Percentiles rank a stretch among this genome's conserved stretches.
Conservation (phyloP, 1,140 invertebrate genomes). For the Dufourea novaeangliae region DNA sequence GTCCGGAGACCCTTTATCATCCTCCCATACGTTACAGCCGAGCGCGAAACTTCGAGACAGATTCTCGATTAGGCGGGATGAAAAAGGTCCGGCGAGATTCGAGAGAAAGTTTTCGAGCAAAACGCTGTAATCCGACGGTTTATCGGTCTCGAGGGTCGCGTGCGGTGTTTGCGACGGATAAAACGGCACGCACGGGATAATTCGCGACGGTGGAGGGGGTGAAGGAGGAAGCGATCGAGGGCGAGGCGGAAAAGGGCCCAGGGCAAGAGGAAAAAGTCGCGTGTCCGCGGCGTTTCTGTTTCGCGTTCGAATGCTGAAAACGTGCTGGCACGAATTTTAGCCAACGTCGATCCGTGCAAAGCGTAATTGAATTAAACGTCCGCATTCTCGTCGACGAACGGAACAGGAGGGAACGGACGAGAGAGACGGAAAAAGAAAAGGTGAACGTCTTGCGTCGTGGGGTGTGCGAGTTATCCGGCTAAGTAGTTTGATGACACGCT, state of each 20-base stretch:
- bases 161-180: constrained; percentile 31
- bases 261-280: constrained; percentile 39
- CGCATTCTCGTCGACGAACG: constrained; percentile 35
- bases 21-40: not conserved
- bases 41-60: constrained; percentile 38
- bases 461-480: too few relatives aligned
- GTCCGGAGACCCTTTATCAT: constrained; percentile 51
- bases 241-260: not conserved
- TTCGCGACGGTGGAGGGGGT: not conserved
- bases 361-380: constrained; percentile 57
- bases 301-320: constrained; percentile 19
- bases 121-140: constrained; percentile 49
- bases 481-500: too few relatives aligned
- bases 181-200: constrained; percentile 8
- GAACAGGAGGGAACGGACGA: not conserved
- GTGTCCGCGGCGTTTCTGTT: not conserved
- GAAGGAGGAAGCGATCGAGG: not conserved
- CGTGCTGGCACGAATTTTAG: constrained; percentile 60
- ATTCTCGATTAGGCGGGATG: constrained; percentile 53
- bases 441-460: not conserved
- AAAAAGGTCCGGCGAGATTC: constrained; percentile 47
- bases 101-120: constrained; percentile 42
- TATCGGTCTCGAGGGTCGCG: constrained; percentile 54
- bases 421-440: constrained; percentile 2
- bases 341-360: constrained; percentile 43